phyloP scores from a whole-genome alignment of 2,797 vertebrate genomes.

The Tachyglossus aculeatus region DNA sequence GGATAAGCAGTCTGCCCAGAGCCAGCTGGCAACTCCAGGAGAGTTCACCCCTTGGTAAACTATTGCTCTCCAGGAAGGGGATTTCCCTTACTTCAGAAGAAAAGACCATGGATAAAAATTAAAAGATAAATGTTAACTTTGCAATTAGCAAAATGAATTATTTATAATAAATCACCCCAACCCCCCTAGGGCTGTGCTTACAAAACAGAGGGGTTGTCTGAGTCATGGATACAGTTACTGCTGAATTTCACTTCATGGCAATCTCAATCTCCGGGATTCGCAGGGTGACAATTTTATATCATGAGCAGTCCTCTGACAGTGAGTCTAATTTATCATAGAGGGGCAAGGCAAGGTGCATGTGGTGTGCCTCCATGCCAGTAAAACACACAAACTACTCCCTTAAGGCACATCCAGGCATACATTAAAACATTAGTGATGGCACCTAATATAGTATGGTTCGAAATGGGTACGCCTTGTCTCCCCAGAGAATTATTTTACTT shows the following conservation, averaged over 20 bases:
- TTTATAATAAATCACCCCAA: constrained; percentile 64
- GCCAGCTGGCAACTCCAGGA: rapidly evolving
- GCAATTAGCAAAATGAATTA: constrained; percentile 64
- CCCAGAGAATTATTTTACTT: too few species aligned
- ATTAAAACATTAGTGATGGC: constrained; percentile 70
- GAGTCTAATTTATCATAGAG: constrained; percentile 74
- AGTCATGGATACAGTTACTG: constrained; percentile 33
- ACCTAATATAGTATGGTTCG: too few species aligned
- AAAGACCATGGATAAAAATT: constrained; percentile 37
- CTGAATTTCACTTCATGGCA: constrained; percentile 50
- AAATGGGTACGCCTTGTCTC: too few species aligned
- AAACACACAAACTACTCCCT: constrained; percentile 71
- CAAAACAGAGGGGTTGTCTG: constrained; percentile 36
- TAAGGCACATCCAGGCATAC: constrained; percentile 58
- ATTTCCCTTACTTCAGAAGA: constrained; percentile 3
- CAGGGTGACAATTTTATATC: constrained; percentile 68
- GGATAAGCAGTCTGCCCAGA: not conserved
- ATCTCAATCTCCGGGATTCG: constrained; percentile 62
- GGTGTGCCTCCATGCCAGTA: constrained; percentile 65
- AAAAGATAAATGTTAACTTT: constrained; percentile 47
- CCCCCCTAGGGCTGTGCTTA: constrained; percentile 23
- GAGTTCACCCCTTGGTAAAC: not conserved
- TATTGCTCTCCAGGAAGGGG: not conserved
- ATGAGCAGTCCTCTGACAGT: constrained; percentile 68
- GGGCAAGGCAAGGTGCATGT: constrained; percentile 64